Conservation (phyloP, 1,140 invertebrate species). For the Anastrepha ludens region DNA sequence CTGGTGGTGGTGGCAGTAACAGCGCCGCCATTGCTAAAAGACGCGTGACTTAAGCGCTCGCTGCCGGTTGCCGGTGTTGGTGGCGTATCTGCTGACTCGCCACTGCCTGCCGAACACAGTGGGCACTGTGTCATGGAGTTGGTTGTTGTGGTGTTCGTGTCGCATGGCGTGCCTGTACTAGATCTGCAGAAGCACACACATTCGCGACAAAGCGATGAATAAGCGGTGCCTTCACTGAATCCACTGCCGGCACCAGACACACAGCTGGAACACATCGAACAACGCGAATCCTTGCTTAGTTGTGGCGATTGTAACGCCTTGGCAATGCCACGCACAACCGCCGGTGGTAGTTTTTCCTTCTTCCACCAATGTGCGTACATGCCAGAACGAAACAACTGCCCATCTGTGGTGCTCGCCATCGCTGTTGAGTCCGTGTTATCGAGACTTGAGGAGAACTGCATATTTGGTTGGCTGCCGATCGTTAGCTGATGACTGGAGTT, state of each 20-base stretch:
- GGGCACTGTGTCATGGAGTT: slow-evolving; percentile 62
- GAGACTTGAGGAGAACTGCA: slow-evolving; percentile 12
- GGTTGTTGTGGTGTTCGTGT: slow-evolving; percentile 67
- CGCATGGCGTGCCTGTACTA: slow-evolving; percentile 36
- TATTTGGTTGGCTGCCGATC: neutral
- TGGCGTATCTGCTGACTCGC: neutral
- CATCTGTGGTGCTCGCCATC: slow-evolving; percentile 15
- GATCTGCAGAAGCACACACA: slow-evolving; percentile 58
- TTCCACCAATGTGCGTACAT: slow-evolving; percentile 94
- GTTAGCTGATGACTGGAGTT: neutral
- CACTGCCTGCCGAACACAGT: slow-evolving; percentile 62
- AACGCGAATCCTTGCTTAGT: slow-evolving; percentile 62
- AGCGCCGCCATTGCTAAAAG: neutral
- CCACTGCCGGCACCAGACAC: slow-evolving; percentile 65
- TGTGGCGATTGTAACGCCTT: slow-evolving; percentile 60
- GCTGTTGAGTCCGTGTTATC: neutral
- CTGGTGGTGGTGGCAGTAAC: slow-evolving; percentile 12
- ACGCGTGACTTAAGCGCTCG: neutral
- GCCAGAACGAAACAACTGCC: slow-evolving; percentile 81
- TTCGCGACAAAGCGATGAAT: slow-evolving; percentile 69
- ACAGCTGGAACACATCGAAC: slow-evolving; percentile 63
- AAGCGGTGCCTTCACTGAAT: slow-evolving; percentile 67
- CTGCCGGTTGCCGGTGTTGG: neutral
- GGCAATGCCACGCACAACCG: slow-evolving; percentile 77
- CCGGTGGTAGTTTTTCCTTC: slow-evolving; percentile 86